Conservation (phyloP, 35 echinoderm and acorn worm species). For the Ophioderma brevispina region DNA sequence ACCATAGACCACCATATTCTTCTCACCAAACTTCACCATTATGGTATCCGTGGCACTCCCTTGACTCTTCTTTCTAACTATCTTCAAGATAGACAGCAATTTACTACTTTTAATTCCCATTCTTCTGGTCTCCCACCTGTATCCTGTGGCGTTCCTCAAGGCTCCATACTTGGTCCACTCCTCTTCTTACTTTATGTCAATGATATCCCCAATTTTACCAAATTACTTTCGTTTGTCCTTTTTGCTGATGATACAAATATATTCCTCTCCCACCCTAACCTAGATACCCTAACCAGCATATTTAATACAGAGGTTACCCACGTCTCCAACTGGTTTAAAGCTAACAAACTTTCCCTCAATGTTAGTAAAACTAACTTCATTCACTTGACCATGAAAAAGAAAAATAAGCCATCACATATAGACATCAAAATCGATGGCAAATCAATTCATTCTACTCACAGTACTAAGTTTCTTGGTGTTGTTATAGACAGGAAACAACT, state of each 20-base stretch:
- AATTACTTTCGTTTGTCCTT: neutral
- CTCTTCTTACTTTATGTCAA: slow-evolving; percentile 33
- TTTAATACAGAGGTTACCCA: neutral
- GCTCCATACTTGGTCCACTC: slow-evolving; percentile 33
- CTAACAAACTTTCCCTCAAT: neutral
- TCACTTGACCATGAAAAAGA: neutral
- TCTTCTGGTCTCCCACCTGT: neutral
- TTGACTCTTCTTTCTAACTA: slow-evolving; percentile 31
- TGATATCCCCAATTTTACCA: neutral
- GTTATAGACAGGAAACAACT: neutral
- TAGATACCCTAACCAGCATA: neutral
- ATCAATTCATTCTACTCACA: neutral
- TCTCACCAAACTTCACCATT: slow-evolving; percentile 38
- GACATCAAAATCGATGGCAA: neutral
- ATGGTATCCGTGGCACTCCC: slow-evolving; percentile 48
- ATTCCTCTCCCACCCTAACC: neutral
- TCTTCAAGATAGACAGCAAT: slow-evolving; percentile 6
- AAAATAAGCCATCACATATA: neutral
- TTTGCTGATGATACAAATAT: slow-evolving; percentile 18
- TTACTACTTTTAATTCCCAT: neutral
- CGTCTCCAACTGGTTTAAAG: neutral
- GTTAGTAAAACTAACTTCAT: slow-evolving; percentile 16
- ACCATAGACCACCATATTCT: slow-evolving; percentile 57
- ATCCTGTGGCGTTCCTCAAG: slow-evolving; percentile 15
- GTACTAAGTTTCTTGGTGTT: slow-evolving; percentile 11